A percentile compares a stretch with the other conserved stretches of the same genome.
These are phyloP conservation scores for Drosophila mulleri DNA, from an alignment of 2,888 invertebrate species.

Conservation along the genomic window DNA sequence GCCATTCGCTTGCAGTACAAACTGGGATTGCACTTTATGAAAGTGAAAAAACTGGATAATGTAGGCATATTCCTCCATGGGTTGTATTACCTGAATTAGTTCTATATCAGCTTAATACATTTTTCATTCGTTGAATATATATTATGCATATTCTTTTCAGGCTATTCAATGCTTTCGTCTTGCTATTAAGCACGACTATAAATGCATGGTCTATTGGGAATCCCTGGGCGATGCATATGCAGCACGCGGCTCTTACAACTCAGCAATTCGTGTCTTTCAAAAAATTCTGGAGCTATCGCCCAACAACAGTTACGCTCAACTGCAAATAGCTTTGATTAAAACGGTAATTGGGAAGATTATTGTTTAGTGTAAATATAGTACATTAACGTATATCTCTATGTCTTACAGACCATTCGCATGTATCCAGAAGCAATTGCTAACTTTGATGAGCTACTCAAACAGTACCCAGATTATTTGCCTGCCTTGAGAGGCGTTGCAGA, in stretches of 20 bases:
- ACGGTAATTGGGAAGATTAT: slow-evolving; percentile 60
- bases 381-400: background rate
- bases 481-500: slow-evolving; percentile 93
- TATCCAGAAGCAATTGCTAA: slow-evolving; percentile 90
- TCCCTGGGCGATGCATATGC: slow-evolving; percentile 95
- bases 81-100: background rate
- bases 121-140: background rate
- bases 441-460: slow-evolving; percentile 87
- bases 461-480: slow-evolving; percentile 88
- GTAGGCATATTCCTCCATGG: slow-evolving; percentile 45
- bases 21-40: slow-evolving; percentile 92
- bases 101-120: background rate
- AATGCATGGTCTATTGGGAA: slow-evolving; percentile 93
- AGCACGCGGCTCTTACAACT: slow-evolving; percentile 94
- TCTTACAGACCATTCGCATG: slow-evolving; percentile 83
- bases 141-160: slow-evolving; percentile 35
- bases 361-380: background rate
- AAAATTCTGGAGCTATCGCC: slow-evolving; percentile 90
- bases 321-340: slow-evolving; percentile 92
- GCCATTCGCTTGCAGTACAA: slow-evolving; percentile 93
- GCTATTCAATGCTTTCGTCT: slow-evolving; percentile 92
- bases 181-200: slow-evolving; percentile 89
- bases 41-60: slow-evolving; percentile 89
- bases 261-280: slow-evolving; percentile 94
- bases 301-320: slow-evolving; percentile 89